Percentiles rank a stretch among this genome's conserved stretches.
These are phyloP conservation scores for Heliconius charithonia DNA, from an alignment of 2,888 invertebrate genomes.

Conservation along the genomic window DNA sequence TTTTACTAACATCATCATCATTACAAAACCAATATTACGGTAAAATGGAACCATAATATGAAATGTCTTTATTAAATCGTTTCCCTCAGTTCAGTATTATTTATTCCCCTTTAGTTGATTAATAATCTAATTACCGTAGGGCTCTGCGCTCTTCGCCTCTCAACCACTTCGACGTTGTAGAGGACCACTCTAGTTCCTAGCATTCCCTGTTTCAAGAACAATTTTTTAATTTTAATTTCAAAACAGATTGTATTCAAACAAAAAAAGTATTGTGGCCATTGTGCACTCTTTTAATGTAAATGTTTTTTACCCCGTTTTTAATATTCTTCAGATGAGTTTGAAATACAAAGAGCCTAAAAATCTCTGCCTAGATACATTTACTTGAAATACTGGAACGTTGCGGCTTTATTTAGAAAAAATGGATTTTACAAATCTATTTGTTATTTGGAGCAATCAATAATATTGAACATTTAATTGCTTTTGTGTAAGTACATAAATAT, in stretches of 20 bases:
- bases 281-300: constrained; percentile 18
- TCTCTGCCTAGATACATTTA: constrained; percentile 11
- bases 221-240: constrained; percentile 23
- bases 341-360: constrained; percentile 16
- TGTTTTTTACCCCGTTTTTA: constrained; percentile 22
- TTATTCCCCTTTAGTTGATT: constrained; percentile 15
- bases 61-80: neutral
- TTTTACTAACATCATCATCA: too few species aligned
- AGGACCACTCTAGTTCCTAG: constrained; percentile 14
- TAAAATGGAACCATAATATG: neutral
- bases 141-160: neutral
- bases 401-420: constrained; percentile 2
- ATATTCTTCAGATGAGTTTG: constrained; percentile 19
- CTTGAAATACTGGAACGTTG: constrained; percentile 10
- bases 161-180: constrained; percentile 9
- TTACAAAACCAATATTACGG: neutral
- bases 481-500: neutral
- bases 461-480: neutral
- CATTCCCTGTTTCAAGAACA: constrained; percentile 11
- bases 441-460: neutral
- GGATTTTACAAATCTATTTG: neutral
- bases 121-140: constrained; percentile 11
- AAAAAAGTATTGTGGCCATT: constrained; percentile 22
- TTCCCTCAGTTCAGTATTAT: neutral
- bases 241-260: constrained; percentile 20